Conservation (phyloP, 2,797 vertebrate genomes). For the Enteromius argenteus region DNA sequence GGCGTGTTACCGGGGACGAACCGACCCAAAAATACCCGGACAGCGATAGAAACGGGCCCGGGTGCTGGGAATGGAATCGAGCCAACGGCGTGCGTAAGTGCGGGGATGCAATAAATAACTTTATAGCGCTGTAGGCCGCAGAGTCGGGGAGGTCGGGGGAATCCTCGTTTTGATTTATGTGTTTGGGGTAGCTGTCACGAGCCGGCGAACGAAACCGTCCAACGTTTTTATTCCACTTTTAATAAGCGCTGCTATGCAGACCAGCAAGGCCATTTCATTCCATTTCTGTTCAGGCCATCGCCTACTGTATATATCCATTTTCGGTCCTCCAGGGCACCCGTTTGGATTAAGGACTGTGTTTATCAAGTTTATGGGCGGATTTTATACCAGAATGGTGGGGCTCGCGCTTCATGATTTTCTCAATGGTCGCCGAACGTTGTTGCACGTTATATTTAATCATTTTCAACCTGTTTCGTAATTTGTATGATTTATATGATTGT, state of each 20-base stretch:
- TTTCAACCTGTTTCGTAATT: slow-evolving; percentile 39
- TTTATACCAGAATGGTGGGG: slow-evolving; percentile 63
- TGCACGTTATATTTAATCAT: slow-evolving; percentile 32
- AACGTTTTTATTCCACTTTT: slow-evolving; percentile 84
- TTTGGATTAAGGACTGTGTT: slow-evolving; percentile 58
- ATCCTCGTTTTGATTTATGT: slow-evolving; percentile 84
- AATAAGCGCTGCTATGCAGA: slow-evolving; percentile 76
- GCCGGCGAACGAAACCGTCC: slow-evolving; percentile 72
- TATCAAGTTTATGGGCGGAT: slow-evolving; percentile 57
- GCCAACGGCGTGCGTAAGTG: slow-evolving; percentile 77
- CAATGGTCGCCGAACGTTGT: slow-evolving; percentile 33
- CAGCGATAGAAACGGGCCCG: slow-evolving; percentile 62
- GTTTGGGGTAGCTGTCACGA: slow-evolving; percentile 82
- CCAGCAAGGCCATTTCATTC: slow-evolving; percentile 67
- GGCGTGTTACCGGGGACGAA: slow-evolving; percentile 66
- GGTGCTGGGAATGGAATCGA: slow-evolving; percentile 72
- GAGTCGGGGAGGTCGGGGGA: slow-evolving; percentile 77
- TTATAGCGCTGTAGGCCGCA: slow-evolving; percentile 75
- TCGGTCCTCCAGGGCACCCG: slow-evolving; percentile 54
- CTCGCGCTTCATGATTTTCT: slow-evolving; percentile 62
- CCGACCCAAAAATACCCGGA: slow-evolving; percentile 65
- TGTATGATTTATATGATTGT: slow-evolving; percentile 20
- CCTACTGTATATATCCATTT: slow-evolving; percentile 62
- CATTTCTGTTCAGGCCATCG: slow-evolving; percentile 60
- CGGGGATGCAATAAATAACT: slow-evolving; percentile 76